Base-by-base conservation (phyloP, 2,113 vertebrate species). In the Equus przewalskii region DNA sequence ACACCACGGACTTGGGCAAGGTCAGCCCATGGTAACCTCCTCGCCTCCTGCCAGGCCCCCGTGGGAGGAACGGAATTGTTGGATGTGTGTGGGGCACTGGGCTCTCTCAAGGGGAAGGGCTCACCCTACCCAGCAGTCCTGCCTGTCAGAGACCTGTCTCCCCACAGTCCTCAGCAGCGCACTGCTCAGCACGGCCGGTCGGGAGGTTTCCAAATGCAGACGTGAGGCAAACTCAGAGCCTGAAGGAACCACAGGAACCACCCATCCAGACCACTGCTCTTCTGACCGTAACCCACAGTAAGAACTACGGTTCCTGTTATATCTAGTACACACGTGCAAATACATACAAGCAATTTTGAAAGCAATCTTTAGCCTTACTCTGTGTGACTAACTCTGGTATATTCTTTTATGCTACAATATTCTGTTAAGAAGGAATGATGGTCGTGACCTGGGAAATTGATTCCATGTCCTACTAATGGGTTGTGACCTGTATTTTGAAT, bases 361-460 rank as follows among this genome's bases (percentile, higher is more conserved):
- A 82, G 33, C 51, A 73, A 5, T 36, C n/a, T 67, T 60, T 21
- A 91, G 65, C n/a, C 21, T 90, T 81, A 26, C 26, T 51, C 3
- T 36, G 8, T 83, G 54, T 75, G 72, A 85, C 51, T 21, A 65
- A 36, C 30, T 58, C 79, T 81, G 73, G 46, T 24, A 30, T 67
- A 18, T 69, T 49, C 62, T 19, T 93, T 85, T 86, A 67, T 83
- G 85, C 62, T 69, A 7, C 6, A 91, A 36, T 67, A 69, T 60
- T 86, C 72, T 89, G 28, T 56, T 46, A 80, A 91, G 69, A 60
- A 95, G 7, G 49, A 92, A 60, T 5, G 26, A 22, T 95, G 75
- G 21, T 54, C 30, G 16, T 51, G 54, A 96, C 24, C 79, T 76
- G 41, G 19, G 62, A 89, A 36, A 92, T 73, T 72, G 84, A 73